These are phyloP conservation scores for Xenentodon cancila DNA, from an alignment of 2,797 vertebrate genomes.

Conservation along the genomic window DNA sequence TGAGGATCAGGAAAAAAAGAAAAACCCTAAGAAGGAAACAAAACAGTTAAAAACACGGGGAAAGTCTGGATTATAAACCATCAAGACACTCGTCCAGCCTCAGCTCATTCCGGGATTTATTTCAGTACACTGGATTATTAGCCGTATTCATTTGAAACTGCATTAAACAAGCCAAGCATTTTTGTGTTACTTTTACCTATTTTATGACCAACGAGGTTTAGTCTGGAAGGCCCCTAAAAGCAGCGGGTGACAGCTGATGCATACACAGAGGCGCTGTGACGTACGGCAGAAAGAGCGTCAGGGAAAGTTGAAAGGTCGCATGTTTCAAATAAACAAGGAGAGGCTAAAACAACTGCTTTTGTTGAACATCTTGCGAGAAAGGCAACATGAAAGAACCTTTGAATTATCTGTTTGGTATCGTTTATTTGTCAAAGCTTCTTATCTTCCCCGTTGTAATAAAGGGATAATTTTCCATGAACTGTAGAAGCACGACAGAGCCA, in stretches of 20 bases:
- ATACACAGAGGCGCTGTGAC: constrained; percentile 77
- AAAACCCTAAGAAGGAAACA: constrained; percentile 29
- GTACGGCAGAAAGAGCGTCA: constrained; percentile 71
- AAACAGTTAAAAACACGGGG: constrained; percentile 26
- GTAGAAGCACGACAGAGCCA: too few species aligned
- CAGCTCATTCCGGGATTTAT: constrained; percentile 58
- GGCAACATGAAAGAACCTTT: too few species aligned
- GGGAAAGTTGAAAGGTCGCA: constrained; percentile 75
- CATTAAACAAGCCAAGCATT: constrained; percentile 71
- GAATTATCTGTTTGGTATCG: too few species aligned
- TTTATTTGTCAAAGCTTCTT: too few species aligned
- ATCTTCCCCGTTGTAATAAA: too few species aligned
- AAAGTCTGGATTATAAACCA: constrained; percentile 7
- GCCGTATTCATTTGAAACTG: constrained; percentile 67
- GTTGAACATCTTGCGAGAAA: constrained; percentile 13
- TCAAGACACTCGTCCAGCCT: constrained; percentile 12
- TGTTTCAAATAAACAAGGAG: constrained; percentile 75
- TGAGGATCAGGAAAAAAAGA: too few species aligned
- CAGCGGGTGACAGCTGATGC: constrained; percentile 76
- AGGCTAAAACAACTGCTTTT: constrained; percentile 56
- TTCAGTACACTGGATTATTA: constrained; percentile 57
- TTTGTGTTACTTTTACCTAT: constrained; percentile 76
- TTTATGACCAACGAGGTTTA: constrained; percentile 85
- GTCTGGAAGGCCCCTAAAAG: constrained; percentile 84
- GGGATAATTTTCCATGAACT: too few species aligned